phyloP scores from a whole-genome alignment of 2,888 invertebrate genomes.

The Drosophila recens region DNA sequence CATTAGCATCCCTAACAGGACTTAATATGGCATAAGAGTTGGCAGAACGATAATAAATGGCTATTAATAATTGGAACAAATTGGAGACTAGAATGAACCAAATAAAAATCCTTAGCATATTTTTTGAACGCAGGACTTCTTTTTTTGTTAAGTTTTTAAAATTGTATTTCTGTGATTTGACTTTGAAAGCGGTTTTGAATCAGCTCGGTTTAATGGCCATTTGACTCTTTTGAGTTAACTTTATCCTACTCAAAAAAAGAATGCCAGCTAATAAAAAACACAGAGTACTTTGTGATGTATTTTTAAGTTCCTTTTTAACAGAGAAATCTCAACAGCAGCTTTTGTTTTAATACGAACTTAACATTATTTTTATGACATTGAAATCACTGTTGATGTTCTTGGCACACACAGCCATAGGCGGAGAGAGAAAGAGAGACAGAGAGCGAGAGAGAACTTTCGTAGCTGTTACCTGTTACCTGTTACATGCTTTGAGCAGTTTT shows the following conservation, averaged over 20 bases:
- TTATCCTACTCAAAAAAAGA: conserved; percentile 12
- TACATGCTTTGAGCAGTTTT: conserved; percentile 32
- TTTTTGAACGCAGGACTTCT: too few species aligned
- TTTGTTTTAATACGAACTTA: conserved; percentile 63
- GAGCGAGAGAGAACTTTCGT: conserved; percentile 5
- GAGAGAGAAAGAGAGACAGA: not conserved
- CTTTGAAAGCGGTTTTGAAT: not conserved
- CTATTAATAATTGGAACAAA: not conserved
- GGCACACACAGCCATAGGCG: not conserved
- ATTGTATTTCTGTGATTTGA: not conserved
- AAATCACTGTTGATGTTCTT: conserved; percentile 57
- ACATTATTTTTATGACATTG: conserved; percentile 74
- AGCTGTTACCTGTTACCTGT: conserved; percentile 57
- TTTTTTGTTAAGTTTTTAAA: not conserved
- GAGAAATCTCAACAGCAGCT: conserved; percentile 42
- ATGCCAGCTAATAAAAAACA: conserved; percentile 13
- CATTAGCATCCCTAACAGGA: not conserved
- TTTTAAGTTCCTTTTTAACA: conserved; percentile 19
- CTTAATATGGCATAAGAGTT: not conserved
- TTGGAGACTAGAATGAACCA: not conserved
- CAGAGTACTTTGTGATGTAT: conserved; percentile 12
- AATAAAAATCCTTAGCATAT: not conserved
- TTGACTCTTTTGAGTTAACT: conserved; percentile 2
- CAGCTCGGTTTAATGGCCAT: not conserved
- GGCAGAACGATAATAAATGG: not conserved